Conservation (phyloP, 2,113 vertebrate genomes). For the Lagopus leucura region DNA sequence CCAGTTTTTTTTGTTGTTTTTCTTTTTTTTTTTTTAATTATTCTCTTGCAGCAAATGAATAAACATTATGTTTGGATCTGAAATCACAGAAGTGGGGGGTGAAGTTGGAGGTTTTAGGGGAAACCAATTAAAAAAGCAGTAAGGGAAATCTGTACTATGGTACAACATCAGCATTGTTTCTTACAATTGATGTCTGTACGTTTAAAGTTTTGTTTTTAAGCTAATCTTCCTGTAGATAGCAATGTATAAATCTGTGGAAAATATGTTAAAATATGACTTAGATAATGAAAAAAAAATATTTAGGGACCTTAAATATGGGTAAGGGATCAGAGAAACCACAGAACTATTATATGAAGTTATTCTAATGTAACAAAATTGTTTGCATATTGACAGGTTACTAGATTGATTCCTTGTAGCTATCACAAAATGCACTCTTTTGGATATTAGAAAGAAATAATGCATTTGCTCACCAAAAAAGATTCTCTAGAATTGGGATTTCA, state of each 20-base stretch:
- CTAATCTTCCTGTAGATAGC: neutral
- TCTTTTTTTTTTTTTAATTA: too few species aligned
- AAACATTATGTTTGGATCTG: neutral
- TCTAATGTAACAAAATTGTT: neutral
- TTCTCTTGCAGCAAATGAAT: neutral
- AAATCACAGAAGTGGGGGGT: neutral
- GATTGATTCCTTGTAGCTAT: neutral
- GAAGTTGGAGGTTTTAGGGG: too few species aligned
- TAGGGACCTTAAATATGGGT: neutral
- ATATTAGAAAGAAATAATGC: neutral
- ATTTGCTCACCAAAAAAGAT: neutral
- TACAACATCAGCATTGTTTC: neutral
- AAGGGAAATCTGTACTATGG: neutral
- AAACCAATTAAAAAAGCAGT: neutral
- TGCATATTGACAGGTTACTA: neutral
- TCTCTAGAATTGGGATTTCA: neutral
- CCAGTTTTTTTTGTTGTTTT: neutral
- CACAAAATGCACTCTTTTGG: neutral
- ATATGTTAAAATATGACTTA: neutral
- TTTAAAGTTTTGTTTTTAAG: conserved; percentile 10
- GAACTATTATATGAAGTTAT: neutral
- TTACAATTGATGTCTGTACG: neutral
- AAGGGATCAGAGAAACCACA: neutral
- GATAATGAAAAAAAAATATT: neutral
- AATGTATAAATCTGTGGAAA: neutral